Percentiles rank a stretch among this genome's conserved stretches.
Evolutionary conservation across 2,113 vertebrate genomes (phyloP).

Genomic region (Lucifuga dentata): DNA sequence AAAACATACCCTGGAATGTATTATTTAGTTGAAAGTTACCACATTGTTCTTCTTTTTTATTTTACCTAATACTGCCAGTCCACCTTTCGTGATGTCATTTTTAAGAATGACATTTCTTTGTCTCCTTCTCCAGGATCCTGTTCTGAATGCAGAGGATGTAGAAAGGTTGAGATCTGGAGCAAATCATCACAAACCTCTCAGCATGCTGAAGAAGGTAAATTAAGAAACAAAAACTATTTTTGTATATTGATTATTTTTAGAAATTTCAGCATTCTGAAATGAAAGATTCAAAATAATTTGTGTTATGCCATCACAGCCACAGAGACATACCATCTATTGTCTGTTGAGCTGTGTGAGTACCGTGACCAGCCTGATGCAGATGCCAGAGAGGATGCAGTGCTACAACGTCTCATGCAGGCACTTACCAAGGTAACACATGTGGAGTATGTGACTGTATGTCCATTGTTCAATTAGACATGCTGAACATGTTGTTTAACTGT

Average conservation of each 20-base stretch:
- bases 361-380: slow-evolving; percentile 77
- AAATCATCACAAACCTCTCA: slow-evolving; percentile 60
- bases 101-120: neutral
- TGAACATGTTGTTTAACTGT: too few species aligned
- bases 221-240: neutral
- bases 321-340: slow-evolving; percentile 81
- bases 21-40: neutral
- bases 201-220: slow-evolving; percentile 76
- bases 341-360: slow-evolving; percentile 81
- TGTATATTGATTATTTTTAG: neutral
- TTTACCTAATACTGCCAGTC: too few species aligned
- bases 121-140: slow-evolving; percentile 78
- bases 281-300: neutral
- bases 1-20: neutral
- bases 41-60: slow-evolving; percentile 8
- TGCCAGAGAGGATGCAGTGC: slow-evolving; percentile 78
- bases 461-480: too few species aligned
- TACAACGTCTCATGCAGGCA: slow-evolving; percentile 76
- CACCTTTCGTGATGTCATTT: too few species aligned
- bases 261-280: neutral
- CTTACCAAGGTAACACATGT: slow-evolving; percentile 78
- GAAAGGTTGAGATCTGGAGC: slow-evolving; percentile 51
- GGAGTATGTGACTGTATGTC: too few species aligned
- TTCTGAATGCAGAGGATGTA: slow-evolving; percentile 79
- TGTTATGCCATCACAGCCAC: slow-evolving; percentile 67